A percentile compares a stretch with the other conserved stretches of the same genome.
These are phyloP conservation scores for Alviniconcha marisindica DNA, from an alignment of 1,140 invertebrate genomes.

Conservation along the genomic window DNA sequence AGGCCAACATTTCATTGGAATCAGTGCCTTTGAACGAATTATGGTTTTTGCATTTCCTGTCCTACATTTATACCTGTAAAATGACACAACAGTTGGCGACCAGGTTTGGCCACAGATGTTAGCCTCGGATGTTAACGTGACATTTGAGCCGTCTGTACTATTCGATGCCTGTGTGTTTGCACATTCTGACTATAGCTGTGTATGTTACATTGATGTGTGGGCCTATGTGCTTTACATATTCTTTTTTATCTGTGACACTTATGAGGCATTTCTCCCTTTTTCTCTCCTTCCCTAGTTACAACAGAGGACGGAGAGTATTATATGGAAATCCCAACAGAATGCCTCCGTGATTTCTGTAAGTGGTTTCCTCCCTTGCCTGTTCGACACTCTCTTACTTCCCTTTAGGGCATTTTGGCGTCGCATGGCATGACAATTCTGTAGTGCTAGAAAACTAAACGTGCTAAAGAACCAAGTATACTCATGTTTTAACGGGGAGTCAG, in stretches of 20 bases:
- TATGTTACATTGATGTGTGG: conserved; percentile 22
- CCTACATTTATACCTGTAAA: too few species aligned
- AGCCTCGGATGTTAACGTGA: too few species aligned
- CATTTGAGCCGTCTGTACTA: too few species aligned
- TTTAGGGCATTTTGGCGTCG: neutral
- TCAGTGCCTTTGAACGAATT: too few species aligned
- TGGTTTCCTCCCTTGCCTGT: neutral
- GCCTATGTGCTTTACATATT: conserved; percentile 18
- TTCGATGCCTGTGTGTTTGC: conserved; percentile 26
- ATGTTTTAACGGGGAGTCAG: too few species aligned
- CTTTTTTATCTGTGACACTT: conserved; percentile 11
- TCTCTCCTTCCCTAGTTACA: conserved; percentile 20
- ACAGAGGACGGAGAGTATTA: conserved; percentile 29
- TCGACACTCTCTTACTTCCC: neutral
- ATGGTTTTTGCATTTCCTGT: too few species aligned
- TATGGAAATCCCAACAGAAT: conserved; percentile 26
- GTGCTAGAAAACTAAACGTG: too few species aligned
- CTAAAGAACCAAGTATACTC: too few species aligned
- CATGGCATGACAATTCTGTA: too few species aligned
- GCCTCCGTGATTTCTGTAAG: conserved; percentile 27
- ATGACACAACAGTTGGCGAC: too few species aligned
- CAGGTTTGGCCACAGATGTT: too few species aligned
- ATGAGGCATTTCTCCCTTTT: neutral
- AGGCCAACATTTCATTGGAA: too few species aligned
- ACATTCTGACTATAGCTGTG: neutral